A percentile compares a stretch with the other conserved stretches of the same genome.
Evolutionary conservation across 2,888 invertebrate genomes (phyloP).

Genomic region (Callimorpha dominula): DNA sequence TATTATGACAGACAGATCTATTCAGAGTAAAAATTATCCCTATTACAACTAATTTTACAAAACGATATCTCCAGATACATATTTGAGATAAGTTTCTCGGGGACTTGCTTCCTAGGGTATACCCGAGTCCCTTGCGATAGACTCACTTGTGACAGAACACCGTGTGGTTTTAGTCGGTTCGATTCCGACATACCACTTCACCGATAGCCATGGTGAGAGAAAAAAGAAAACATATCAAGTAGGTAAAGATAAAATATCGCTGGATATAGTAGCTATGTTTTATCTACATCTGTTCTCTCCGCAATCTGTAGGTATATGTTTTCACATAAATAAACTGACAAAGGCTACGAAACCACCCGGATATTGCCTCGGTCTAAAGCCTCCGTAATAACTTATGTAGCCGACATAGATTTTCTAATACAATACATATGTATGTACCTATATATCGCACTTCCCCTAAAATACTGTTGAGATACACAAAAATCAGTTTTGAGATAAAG

Average conservation of each 20-base stretch:
- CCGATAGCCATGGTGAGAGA: too few species aligned
- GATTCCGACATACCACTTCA: too few species aligned
- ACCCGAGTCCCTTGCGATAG: too few species aligned
- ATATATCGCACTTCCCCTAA: neutral
- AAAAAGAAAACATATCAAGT: neutral
- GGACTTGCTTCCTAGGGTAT: too few species aligned
- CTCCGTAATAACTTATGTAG: constrained; percentile 27
- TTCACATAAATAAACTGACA: constrained; percentile 69
- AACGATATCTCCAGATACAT: neutral
- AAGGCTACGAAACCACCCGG: constrained; percentile 61
- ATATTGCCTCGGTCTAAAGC: constrained; percentile 67
- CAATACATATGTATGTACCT: neutral
- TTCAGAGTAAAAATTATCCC: neutral
- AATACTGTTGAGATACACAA: neutral
- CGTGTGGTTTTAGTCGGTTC: too few species aligned
- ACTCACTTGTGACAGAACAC: too few species aligned
- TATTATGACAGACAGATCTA: neutral
- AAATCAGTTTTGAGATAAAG: too few species aligned
- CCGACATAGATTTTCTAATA: constrained; percentile 7
- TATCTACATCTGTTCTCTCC: constrained; percentile 36
- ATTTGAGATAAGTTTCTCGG: too few species aligned
- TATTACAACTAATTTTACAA: neutral
- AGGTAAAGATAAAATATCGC: neutral
- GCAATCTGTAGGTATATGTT: constrained; percentile 61
- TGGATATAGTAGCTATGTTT: constrained; percentile 14